These are phyloP conservation scores for Tenthredo distinguenda DNA, from an alignment of 2,888 invertebrate genomes.

Conservation along the genomic window DNA sequence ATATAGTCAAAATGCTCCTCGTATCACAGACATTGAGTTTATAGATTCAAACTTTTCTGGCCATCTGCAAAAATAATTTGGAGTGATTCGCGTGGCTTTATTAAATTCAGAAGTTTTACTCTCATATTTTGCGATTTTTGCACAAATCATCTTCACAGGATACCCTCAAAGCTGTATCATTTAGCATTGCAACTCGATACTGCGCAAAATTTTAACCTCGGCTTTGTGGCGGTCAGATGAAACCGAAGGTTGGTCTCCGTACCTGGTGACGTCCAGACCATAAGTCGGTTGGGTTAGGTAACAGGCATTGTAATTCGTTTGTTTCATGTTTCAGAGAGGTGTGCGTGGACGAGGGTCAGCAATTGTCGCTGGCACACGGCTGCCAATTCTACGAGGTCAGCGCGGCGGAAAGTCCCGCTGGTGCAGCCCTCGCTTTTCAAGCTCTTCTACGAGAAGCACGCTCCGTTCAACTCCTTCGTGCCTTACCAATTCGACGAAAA, in stretches of 20 bases:
- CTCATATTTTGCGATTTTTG: no score
- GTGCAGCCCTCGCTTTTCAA: conserved; percentile 90
- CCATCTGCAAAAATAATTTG: no score
- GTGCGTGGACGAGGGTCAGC: conserved; percentile 90
- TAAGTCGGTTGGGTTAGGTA: not conserved
- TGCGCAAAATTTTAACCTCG: not conserved
- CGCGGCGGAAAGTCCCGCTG: conserved; percentile 90
- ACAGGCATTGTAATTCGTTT: conserved; percentile 33
- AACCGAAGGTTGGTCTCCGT: conserved; percentile 12
- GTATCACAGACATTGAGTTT: no score
- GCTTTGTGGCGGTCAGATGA: not conserved
- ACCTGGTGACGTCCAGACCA: not conserved
- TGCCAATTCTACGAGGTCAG: conserved; percentile 93
- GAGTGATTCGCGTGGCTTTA: no score
- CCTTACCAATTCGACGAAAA: conserved; percentile 86
- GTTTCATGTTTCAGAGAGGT: conserved; percentile 82
- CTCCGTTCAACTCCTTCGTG: conserved; percentile 85
- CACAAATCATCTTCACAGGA: no score
- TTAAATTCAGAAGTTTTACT: no score
- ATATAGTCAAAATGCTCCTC: no score
- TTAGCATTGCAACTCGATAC: not conserved
- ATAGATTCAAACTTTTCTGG: no score
- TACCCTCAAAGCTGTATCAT: not conserved
- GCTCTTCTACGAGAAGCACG: conserved; percentile 88
- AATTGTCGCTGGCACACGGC: conserved; percentile 87